Conservation (phyloP, 2,113 vertebrate species). For the Daphoenositta chrysoptera region DNA sequence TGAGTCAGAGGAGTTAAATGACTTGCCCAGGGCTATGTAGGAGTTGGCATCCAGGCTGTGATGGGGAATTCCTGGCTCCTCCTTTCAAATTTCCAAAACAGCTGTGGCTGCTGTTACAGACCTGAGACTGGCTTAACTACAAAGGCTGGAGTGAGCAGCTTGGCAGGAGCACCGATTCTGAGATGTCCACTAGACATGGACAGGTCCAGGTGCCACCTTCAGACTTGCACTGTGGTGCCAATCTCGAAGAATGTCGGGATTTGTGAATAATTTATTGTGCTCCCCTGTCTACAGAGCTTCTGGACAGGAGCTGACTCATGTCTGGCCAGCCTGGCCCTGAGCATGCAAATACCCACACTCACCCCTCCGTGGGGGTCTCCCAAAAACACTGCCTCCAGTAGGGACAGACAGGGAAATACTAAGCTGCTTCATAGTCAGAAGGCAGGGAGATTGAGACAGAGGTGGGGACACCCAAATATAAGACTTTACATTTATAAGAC, state of each 20-base stretch:
- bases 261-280: background rate
- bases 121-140: background rate
- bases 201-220: background rate
- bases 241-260: accelerated
- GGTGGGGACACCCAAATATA: background rate
- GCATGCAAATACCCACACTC: background rate
- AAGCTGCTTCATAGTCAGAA: background rate
- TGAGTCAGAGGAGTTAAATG: slow-evolving; percentile 27
- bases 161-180: background rate
- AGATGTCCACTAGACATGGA: background rate
- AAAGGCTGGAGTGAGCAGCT: background rate
- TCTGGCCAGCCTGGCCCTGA: background rate
- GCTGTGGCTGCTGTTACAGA: slow-evolving; percentile 13
- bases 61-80: slow-evolving; percentile 55
- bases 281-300: background rate
- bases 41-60: slow-evolving; percentile 11
- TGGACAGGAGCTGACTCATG: background rate
- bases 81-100: slow-evolving; percentile 16
- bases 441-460: background rate
- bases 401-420: background rate
- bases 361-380: background rate
- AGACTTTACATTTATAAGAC: background rate
- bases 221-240: background rate
- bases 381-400: background rate
- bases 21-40: background rate